phyloP scores from a whole-genome alignment of 2,797 vertebrate genomes.

The Zonotrichia albicollis region DNA sequence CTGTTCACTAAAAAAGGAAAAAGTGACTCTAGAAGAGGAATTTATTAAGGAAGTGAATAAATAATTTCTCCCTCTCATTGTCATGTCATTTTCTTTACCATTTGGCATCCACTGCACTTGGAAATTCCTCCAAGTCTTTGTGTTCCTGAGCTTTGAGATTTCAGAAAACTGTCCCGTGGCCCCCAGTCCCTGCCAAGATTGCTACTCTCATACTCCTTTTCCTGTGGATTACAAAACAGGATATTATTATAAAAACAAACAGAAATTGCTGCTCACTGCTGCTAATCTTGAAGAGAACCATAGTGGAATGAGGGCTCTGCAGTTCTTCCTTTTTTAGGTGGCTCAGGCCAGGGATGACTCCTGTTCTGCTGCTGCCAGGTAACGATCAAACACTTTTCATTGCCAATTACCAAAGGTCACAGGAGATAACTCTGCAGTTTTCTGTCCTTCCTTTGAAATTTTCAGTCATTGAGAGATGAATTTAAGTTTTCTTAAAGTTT shows the following conservation, averaged over 20 bases:
- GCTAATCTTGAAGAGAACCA: slow-evolving; percentile 20
- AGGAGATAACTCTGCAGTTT: not conserved
- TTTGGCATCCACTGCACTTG: slow-evolving; percentile 20
- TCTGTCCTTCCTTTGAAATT: slow-evolving; percentile 1
- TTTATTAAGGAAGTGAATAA: slow-evolving; percentile 6
- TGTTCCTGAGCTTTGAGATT: slow-evolving; percentile 40
- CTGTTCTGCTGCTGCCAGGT: slow-evolving; percentile 24
- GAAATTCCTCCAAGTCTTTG: slow-evolving; percentile 53
- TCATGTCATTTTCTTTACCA: slow-evolving; percentile 47
- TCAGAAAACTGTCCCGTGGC: slow-evolving; percentile 35
- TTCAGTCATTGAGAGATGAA: not conserved
- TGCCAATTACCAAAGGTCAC: not conserved
- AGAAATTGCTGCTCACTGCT: slow-evolving; percentile 36
- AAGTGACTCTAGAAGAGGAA: not conserved
- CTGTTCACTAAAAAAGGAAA: not conserved
- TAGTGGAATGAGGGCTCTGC: slow-evolving; percentile 1
- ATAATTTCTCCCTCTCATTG: slow-evolving; percentile 14
- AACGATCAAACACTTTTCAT: slow-evolving; percentile 34
- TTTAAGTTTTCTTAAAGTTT: not conserved
- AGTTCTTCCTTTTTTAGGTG: not conserved
- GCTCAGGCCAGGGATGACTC: not conserved
- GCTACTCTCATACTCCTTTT: slow-evolving; percentile 66
- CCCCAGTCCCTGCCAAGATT: slow-evolving; percentile 28
- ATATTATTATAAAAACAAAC: slow-evolving; percentile 65
- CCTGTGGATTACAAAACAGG: slow-evolving; percentile 69